Evolutionary conservation across 2,888 invertebrate genomes (phyloP).

Genomic region (Hirtodrosophila alboralis): DNA sequence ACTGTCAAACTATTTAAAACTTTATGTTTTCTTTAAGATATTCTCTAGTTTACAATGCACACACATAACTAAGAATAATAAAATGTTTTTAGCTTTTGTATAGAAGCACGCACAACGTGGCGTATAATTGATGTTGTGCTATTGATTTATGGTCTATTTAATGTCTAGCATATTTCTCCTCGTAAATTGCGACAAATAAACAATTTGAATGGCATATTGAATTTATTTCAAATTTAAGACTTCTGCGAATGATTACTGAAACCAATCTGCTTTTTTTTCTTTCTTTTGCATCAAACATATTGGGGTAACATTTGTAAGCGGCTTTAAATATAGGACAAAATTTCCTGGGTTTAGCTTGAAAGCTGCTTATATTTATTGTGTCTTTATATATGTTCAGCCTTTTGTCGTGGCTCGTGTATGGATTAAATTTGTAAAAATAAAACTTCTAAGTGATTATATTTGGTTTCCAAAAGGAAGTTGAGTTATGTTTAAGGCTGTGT

Average conservation of each 20-base stretch:
- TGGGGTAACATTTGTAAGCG: neutral
- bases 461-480: too few relatives aligned
- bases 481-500: too few relatives aligned
- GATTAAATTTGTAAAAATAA: too few relatives aligned
- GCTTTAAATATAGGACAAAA: neutral
- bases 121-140: constrained; percentile 45
- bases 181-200: constrained; percentile 17
- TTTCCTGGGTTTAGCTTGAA: too few relatives aligned
- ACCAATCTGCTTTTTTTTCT: neutral
- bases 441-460: too few relatives aligned
- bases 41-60: too few relatives aligned
- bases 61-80: constrained; percentile 1
- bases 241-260: neutral
- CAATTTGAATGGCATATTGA: constrained; percentile 15
- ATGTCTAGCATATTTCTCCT: constrained; percentile 19
- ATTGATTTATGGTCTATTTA: constrained; percentile 31
- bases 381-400: too few relatives aligned
- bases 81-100: neutral
- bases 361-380: too few relatives aligned
- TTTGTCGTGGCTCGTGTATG: too few relatives aligned
- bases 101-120: constrained; percentile 18
- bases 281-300: too few relatives aligned
- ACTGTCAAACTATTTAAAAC: constrained; percentile 5
- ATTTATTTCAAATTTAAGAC: constrained; percentile 3
- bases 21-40: constrained; percentile 4